phyloP scores from a whole-genome alignment of 2,797 vertebrate species.

The Oryzias sinensis region DNA sequence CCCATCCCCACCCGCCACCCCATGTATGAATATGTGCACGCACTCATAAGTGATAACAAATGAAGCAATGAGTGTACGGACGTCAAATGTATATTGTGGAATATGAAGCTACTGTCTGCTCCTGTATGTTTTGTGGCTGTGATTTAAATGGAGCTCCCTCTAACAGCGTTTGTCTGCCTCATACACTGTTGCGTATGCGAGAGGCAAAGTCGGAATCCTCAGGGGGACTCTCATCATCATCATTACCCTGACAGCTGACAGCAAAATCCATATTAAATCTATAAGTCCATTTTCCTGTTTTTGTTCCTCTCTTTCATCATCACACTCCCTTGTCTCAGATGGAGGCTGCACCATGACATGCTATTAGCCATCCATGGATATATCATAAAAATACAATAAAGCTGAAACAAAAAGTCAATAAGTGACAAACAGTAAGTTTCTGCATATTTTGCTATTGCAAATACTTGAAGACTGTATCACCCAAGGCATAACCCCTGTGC shows the following conservation, averaged over 20 bases:
- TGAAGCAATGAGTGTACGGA: slow-evolving; percentile 1
- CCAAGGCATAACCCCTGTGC: slow-evolving; percentile 33
- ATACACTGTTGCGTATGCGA: slow-evolving; percentile 3
- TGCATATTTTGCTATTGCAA: slow-evolving; percentile 44
- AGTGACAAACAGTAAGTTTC: slow-evolving; percentile 53
- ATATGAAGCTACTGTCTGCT: slow-evolving; percentile 2
- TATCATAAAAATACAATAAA: slow-evolving; percentile 71
- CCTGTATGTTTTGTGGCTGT: slow-evolving; percentile 3
- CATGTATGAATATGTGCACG: background rate
- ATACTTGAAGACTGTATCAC: slow-evolving; percentile 42
- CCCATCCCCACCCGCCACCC: background rate
- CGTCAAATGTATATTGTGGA: background rate
- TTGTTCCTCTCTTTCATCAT: slow-evolving; percentile 64
- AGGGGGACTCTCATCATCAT: slow-evolving; percentile 55
- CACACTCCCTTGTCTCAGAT: slow-evolving; percentile 57
- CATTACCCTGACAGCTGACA: slow-evolving; percentile 70
- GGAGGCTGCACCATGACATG: slow-evolving; percentile 54
- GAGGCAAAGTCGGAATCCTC: slow-evolving; percentile 34
- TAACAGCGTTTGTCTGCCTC: slow-evolving; percentile 1
- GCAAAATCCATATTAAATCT: slow-evolving; percentile 72
- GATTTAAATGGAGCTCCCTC: slow-evolving; percentile 1
- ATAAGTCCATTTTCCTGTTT: slow-evolving; percentile 70
- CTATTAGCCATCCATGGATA: slow-evolving; percentile 68
- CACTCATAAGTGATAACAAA: slow-evolving; percentile 8
- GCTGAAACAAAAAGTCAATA: slow-evolving; percentile 70